Conservation (phyloP, 2,888 invertebrate species). For the Conus canariensis region DNA sequence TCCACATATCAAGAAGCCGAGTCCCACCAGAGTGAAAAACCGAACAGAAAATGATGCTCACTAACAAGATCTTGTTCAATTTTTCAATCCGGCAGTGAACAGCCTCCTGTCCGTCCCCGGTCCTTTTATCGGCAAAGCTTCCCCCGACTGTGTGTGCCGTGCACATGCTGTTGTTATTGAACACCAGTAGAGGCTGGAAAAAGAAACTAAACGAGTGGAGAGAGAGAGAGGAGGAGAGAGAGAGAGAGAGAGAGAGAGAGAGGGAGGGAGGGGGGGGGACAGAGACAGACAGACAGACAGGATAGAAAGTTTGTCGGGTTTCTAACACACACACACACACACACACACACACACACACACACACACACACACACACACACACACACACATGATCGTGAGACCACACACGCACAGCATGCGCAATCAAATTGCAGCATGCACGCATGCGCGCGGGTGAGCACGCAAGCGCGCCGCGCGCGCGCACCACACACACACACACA, state of each 20-base stretch:
- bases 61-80: background rate
- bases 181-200: too few relatives aligned
- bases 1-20: background rate
- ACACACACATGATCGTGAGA: too few relatives aligned
- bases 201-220: background rate
- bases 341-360: too few relatives aligned
- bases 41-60: conserved; percentile 26
- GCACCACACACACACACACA: background rate
- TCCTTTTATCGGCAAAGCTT: background rate
- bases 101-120: background rate
- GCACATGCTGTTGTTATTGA: too few relatives aligned
- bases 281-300: background rate
- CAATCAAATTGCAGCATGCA: too few relatives aligned
- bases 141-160: background rate
- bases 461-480: too few relatives aligned
- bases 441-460: too few relatives aligned
- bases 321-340: too few relatives aligned
- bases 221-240: background rate
- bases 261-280: background rate
- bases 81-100: background rate
- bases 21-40: background rate
- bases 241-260: background rate
- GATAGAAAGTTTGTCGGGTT: too few relatives aligned
- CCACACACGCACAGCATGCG: too few relatives aligned
- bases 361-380: too few relatives aligned